Percentiles rank a stretch among this genome's conserved stretches.
Evolutionary conservation across 1,140 invertebrate genomes (phyloP).

Genomic region (Colletes latitarsis): DNA sequence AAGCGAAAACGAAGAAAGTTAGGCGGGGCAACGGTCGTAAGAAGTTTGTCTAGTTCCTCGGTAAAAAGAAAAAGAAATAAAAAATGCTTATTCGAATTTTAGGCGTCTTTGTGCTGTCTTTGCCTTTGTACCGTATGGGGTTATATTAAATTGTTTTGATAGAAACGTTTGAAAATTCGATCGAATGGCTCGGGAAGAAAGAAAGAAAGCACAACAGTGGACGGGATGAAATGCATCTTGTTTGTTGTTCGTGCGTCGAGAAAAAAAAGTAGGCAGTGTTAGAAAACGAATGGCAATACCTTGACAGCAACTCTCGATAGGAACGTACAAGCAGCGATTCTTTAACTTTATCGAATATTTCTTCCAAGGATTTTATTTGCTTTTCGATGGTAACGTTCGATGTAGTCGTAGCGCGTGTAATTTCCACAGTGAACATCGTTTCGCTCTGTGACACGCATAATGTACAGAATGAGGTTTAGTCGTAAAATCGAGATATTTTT

Average conservation of each 20-base stretch:
- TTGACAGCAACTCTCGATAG: constrained; percentile 80
- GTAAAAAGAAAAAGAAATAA: too few relatives aligned
- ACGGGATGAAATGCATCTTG: too few relatives aligned
- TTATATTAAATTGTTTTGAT: too few relatives aligned
- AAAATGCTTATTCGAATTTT: too few relatives aligned
- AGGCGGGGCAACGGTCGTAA: too few relatives aligned
- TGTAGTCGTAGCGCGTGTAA: constrained; percentile 38
- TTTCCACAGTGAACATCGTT: constrained; percentile 70
- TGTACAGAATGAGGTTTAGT: constrained; percentile 6
- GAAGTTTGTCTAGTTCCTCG: too few relatives aligned
- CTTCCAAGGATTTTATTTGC: constrained; percentile 77
- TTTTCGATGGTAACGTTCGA: constrained; percentile 78
- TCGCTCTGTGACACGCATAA: constrained; percentile 79
- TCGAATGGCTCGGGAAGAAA: too few relatives aligned
- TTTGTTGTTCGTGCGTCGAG: background rate
- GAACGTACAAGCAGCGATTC: constrained; percentile 75
- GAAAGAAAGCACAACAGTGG: too few relatives aligned
- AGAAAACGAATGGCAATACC: constrained; percentile 65
- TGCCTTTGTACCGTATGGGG: too few relatives aligned
- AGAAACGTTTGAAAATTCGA: too few relatives aligned
- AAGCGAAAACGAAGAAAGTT: background rate
- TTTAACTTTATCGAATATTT: constrained; percentile 78
- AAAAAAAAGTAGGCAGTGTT: background rate
- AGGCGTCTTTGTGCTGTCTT: too few relatives aligned
- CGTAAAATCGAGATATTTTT: too few relatives aligned